Percentiles rank a stretch among this genome's conserved stretches.
phyloP scores from a whole-genome alignment of 2,888 invertebrate species.

The Stenurella melanura region DNA sequence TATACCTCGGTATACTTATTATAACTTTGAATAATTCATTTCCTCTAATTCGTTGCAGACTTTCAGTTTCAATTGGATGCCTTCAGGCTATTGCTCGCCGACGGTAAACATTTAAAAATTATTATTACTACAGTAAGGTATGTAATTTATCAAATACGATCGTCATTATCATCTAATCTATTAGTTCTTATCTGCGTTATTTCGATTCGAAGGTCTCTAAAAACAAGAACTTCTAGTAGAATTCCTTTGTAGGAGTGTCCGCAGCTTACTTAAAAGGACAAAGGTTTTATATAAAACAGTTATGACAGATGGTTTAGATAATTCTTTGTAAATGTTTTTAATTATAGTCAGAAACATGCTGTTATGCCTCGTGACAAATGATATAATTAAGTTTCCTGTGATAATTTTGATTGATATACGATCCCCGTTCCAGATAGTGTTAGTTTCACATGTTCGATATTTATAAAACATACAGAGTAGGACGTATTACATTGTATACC shows the following conservation, averaged over 20 bases:
- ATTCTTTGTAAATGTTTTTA: neutral
- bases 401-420: neutral
- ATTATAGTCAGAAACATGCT: neutral
- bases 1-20: neutral
- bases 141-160: neutral
- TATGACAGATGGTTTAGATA: constrained; percentile 22
- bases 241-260: constrained; percentile 3
- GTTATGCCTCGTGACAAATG: neutral
- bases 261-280: constrained; percentile 9
- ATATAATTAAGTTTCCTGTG: neutral
- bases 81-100: neutral
- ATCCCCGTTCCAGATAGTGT: neutral
- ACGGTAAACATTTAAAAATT: neutral
- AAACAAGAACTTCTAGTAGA: neutral
- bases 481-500: too few relatives aligned
- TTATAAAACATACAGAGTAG: neutral
- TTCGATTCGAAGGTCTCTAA: constrained; percentile 11
- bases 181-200: neutral
- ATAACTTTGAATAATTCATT: neutral
- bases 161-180: neutral
- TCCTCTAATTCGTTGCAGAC: neutral
- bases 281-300: neutral
- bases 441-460: neutral
- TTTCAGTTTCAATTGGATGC: neutral
- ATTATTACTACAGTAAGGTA: neutral